A percentile compares a stretch with the other conserved stretches of the same genome.
Evolutionary conservation across 2,888 invertebrate species (phyloP).

Genomic region (Spisula subtruncata): DNA sequence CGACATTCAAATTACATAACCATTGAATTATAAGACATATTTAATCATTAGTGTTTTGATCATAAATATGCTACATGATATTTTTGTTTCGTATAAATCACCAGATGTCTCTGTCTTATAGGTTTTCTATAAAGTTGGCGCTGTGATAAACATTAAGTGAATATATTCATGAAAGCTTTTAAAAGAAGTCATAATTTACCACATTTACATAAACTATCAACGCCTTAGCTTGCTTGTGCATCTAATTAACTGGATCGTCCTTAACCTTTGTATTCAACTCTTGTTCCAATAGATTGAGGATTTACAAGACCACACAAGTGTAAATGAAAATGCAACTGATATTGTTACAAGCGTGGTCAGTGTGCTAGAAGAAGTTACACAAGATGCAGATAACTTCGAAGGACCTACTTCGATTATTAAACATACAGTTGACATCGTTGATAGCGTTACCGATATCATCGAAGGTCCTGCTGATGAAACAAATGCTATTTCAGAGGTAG

Average conservation of each 20-base stretch:
- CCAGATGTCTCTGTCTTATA: too few species aligned
- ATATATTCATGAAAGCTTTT: too few species aligned
- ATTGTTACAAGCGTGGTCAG: background rate
- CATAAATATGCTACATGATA: too few species aligned
- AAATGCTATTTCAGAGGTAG: constrained; percentile 10
- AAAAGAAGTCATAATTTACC: background rate
- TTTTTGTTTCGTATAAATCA: too few species aligned
- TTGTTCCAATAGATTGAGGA: background rate
- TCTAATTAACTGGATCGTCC: too few species aligned
- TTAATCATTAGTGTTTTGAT: too few species aligned
- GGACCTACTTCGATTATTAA: background rate
- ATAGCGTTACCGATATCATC: background rate
- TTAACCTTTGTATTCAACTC: too few species aligned
- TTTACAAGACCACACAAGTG: background rate
- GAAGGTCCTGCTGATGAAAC: background rate
- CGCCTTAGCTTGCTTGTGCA: too few species aligned
- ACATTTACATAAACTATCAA: too few species aligned
- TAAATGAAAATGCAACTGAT: background rate
- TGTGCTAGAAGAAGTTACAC: background rate
- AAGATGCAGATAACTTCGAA: background rate
- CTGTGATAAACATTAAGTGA: background rate
- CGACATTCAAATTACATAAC: background rate
- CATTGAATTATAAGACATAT: background rate
- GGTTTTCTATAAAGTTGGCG: background rate
- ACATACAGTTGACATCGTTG: background rate